Evolutionary conservation across 2,888 invertebrate species (phyloP), one percentile per base, ranked within the genome.

Genomic region (Empis livida): DNA sequence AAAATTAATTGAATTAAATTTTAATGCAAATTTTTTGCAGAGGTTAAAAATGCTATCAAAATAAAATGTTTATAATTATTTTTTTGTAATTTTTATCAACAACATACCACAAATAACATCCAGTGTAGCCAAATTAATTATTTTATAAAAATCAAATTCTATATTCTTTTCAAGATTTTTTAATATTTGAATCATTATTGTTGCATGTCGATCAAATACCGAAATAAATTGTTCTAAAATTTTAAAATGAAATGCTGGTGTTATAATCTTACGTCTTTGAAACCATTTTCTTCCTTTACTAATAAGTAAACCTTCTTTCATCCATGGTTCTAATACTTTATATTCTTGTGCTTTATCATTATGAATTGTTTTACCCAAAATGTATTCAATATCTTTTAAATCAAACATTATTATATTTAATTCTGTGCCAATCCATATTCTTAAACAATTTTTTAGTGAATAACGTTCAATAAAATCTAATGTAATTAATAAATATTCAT

Each of bases 181-280:
- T 35, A 86, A 61, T 54, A 77, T 77, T 2, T 74, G 61, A 0
- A 77, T 59, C 48, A 87, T 63, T 5, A 76, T 67, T 14, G 70
- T 66, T 9, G 77, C 72, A 46, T 82, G 78, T 43, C 73, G 73
- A 55, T 83, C 77, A 61, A 87, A 85, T 0, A 81, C 74, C 0
- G 77, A 77, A n/a, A 83, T 64, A 61, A 83, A 86, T 55, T 81
- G 76, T 58, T 82, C 79, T 32, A 88, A 67, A 46, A 86, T 84
- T 59, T 81, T 80, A 61, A 86, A 87, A 64, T 88, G 88, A 63
- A 87, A 88, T 0, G 86, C 79, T 2, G 86, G 85, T 0, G 87
- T 86, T 45, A 87, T 66, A 51, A 83, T 74, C 64, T 82, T 84
- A 27, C 87, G 71, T 11, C 81, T 74, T 2, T 69, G 67, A 55